phyloP scores from a whole-genome alignment of 2,888 invertebrate species.

The Hypomecis punctinalis region DNA sequence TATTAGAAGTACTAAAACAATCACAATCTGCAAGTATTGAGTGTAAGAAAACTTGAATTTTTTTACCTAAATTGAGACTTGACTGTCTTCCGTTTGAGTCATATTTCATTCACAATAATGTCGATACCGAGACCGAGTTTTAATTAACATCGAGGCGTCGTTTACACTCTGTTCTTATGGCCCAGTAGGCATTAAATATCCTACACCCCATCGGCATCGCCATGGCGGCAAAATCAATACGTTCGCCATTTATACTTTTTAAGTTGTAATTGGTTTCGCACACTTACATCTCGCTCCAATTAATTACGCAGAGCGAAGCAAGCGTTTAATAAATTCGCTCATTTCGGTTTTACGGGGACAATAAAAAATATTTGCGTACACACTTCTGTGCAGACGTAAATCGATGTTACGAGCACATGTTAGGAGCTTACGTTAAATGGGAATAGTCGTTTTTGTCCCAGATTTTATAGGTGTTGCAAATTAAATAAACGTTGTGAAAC shows the following conservation, averaged over 20 bases:
- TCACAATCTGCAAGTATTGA: too few relatives aligned
- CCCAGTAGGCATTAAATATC: constrained; percentile 18
- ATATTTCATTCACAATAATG: neutral
- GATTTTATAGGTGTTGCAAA: neutral
- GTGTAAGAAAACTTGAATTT: too few relatives aligned
- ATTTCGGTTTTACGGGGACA: constrained; percentile 58
- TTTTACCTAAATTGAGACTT: neutral
- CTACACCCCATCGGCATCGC: constrained; percentile 11
- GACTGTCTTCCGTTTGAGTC: neutral
- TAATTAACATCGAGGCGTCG: constrained; percentile 25
- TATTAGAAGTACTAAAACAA: too few relatives aligned
- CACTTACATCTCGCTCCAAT: constrained; percentile 65
- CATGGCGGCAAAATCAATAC: constrained; percentile 24
- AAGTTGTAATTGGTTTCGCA: constrained; percentile 68
- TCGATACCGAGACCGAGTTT: neutral
- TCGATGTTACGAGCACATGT: constrained; percentile 24
- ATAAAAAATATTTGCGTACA: constrained; percentile 52
- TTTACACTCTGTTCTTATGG: constrained; percentile 21
- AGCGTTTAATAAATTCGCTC: constrained; percentile 38
- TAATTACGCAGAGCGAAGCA: constrained; percentile 59
- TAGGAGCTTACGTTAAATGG: constrained; percentile 13
- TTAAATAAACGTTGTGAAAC: neutral
- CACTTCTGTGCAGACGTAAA: constrained; percentile 22
- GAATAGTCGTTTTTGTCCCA: constrained; percentile 7
- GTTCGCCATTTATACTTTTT: constrained; percentile 57